phyloP scores from a whole-genome alignment of 2,113 vertebrate species.

The Petromus typicus region DNA sequence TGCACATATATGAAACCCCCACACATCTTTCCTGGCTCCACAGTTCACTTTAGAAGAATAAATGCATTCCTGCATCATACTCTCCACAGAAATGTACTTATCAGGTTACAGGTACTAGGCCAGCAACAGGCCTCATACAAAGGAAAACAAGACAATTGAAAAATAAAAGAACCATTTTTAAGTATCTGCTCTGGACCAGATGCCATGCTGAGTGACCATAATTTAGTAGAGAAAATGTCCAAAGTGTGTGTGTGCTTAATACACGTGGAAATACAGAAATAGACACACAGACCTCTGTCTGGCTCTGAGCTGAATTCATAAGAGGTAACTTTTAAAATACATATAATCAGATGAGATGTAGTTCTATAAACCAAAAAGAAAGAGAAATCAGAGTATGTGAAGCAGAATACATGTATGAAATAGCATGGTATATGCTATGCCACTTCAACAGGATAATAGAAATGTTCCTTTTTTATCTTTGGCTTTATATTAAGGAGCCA shows the following conservation, averaged over 20 bases:
- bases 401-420: background rate
- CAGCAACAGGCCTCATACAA: background rate
- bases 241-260: background rate
- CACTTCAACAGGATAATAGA: background rate
- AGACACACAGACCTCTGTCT: background rate
- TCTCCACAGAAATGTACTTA: background rate
- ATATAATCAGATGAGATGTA: background rate
- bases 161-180: background rate
- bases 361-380: background rate
- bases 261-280: background rate
- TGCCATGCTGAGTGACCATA: background rate
- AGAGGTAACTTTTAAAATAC: background rate
- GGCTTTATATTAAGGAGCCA: background rate
- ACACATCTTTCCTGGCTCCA: background rate
- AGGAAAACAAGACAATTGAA: background rate
- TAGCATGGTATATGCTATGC: accelerated
- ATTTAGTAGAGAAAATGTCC: background rate
- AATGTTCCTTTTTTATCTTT: background rate
- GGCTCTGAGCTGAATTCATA: background rate
- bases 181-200: background rate
- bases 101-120: background rate
- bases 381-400: background rate
- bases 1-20: background rate
- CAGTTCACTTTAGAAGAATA: background rate
- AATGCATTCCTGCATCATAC: background rate